Percentiles rank a stretch among this genome's conserved stretches.
Evolutionary conservation across 2,888 invertebrate genomes (phyloP).

Genomic region (Globia sparganii): DNA sequence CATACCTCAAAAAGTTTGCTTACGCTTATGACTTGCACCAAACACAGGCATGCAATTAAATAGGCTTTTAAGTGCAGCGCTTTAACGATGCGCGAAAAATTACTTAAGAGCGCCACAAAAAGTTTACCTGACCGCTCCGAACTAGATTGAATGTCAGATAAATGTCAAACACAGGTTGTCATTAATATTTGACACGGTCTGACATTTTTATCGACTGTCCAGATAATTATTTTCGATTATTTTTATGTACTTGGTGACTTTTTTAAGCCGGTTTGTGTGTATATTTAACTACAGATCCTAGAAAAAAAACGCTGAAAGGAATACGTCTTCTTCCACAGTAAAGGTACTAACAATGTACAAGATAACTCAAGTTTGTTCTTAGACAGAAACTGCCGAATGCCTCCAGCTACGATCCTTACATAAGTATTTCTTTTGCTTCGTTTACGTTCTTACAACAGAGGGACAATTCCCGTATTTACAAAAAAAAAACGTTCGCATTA

Average conservation of each 20-base stretch:
- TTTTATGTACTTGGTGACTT: background rate
- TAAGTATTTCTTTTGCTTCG: no score
- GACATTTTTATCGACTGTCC: conserved; percentile 24
- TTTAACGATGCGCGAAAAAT: conserved; percentile 58
- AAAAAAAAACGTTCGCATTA: no score
- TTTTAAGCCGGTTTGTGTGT: background rate
- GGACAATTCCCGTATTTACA: no score
- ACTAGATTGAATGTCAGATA: conserved; percentile 59
- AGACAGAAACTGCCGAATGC: no score
- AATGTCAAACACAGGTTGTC: conserved; percentile 42
- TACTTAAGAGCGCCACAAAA: conserved; percentile 41
- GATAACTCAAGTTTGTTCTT: no score
- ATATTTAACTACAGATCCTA: background rate
- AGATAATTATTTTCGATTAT: conserved; percentile 15
- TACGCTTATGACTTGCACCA: conserved; percentile 8
- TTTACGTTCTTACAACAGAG: no score
- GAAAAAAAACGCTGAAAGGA: background rate
- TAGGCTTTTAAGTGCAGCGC: conserved; percentile 43
- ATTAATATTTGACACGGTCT: conserved; percentile 38
- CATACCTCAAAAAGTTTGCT: background rate
- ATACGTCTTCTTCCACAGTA: no score
- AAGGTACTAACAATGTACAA: no score
- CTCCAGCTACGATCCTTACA: no score
- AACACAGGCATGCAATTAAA: conserved; percentile 45
- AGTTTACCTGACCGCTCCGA: conserved; percentile 27